Base-by-base conservation (phyloP, 2,797 vertebrate species). In the Menidia menidia region DNA sequence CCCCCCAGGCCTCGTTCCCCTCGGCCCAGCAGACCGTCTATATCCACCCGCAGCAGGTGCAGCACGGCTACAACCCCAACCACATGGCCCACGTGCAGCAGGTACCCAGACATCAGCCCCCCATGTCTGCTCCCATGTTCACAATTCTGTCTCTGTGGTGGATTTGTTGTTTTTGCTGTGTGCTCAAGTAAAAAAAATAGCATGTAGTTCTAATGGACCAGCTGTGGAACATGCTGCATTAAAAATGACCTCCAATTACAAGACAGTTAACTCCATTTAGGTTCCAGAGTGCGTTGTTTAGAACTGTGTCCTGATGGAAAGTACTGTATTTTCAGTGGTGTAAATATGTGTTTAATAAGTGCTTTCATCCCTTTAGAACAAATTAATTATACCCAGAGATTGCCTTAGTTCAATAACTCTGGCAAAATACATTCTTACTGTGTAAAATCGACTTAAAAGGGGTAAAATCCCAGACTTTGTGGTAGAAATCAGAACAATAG, bases 41-140 rank as follows among this genome's bases (percentile, higher is more conserved):
- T 77, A 97, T 99, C 90, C 97, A 99, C 89, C 96, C 98, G 45
- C 96, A 96, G 91, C 97, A 98, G 77, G 95, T 99, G 85, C 97
- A 97, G 94, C 96, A 98, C 68, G 95, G 97, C 73, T 99, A 98
- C 90, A 99, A 96, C 88, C 95, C 93, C 77, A 96, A 95, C 87
- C 98, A 98, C 91, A 97, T 99, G 97, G 96, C 97, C 69, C 98
- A 99, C 73, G 91, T 99, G 92, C 97, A 96, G 92, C 98, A 99
- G 97, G 98, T 98, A 65, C 25, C 25, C 1, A 2, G 25, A 25
- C 1, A 25, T 25, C 25, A 25, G 25, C 1, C 25, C n/a, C n/a
- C n/a, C n/a, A n/a, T n/a, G n/a, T n/a, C n/a, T n/a, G n/a, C n/a
- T n/a, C n/a, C n/a, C n/a, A n/a, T 16, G 59, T 56, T 48, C 31